Percentiles rank a stretch among this genome's conserved stretches.
Evolutionary conservation across 2,888 invertebrate species (phyloP).

Genomic region (Tenthredo mesomela): DNA sequence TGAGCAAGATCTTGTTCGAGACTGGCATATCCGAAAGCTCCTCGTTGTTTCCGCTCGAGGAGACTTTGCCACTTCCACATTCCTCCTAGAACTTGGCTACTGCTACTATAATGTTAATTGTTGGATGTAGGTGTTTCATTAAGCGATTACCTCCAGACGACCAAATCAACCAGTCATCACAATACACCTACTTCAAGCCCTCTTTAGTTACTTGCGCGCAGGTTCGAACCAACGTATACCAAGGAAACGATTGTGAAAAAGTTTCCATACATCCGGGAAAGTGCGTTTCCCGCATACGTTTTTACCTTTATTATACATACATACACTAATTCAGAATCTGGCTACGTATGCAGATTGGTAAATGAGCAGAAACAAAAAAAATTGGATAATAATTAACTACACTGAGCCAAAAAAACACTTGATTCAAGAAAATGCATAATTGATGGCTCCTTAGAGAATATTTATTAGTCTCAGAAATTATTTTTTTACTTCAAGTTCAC

Average conservation of each 20-base stretch:
- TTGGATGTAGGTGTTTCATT: constrained; percentile 47
- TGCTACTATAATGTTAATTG: constrained; percentile 20
- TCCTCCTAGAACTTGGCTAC: neutral
- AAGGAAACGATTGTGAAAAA: constrained; percentile 48
- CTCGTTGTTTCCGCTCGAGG: constrained; percentile 55
- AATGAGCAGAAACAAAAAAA: neutral
- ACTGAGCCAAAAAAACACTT: too few relatives aligned
- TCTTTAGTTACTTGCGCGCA: neutral
- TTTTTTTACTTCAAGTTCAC: too few relatives aligned
- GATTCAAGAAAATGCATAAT: too few relatives aligned
- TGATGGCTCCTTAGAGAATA: too few relatives aligned
- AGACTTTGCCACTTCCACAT: constrained; percentile 60
- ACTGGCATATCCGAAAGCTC: constrained; percentile 64
- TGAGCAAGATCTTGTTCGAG: constrained; percentile 69
- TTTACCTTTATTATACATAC: constrained; percentile 11
- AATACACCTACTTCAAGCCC: constrained; percentile 18
- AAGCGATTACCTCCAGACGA: constrained; percentile 23
- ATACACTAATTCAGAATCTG: neutral
- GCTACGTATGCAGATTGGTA: constrained; percentile 1
- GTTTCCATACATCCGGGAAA: constrained; percentile 50
- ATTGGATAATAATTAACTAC: neutral
- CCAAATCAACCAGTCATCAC: constrained; percentile 42
- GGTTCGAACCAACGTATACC: neutral
- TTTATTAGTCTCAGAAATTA: too few relatives aligned
- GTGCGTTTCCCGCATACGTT: constrained; percentile 39